Conservation (phyloP, 2,113 vertebrate genomes). For the Psittacula cyanocephala region DNA sequence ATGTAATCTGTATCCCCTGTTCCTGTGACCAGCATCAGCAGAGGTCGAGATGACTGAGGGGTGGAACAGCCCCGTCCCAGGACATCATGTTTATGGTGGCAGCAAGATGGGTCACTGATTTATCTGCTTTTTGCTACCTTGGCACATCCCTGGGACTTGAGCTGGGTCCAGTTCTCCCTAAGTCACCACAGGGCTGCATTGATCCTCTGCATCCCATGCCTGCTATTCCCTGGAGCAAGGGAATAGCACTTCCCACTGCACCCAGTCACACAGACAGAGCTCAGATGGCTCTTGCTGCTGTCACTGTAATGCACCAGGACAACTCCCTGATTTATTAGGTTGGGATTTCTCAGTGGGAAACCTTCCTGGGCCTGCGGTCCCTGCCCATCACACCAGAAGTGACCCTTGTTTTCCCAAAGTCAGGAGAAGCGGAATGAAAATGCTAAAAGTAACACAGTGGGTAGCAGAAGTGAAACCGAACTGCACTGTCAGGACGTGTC, state of each 20-base stretch:
- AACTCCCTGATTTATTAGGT: neutral
- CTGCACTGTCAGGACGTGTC: neutral
- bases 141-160: neutral
- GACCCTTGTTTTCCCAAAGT: neutral
- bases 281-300: rapidly evolving
- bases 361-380: neutral
- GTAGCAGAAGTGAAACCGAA: neutral
- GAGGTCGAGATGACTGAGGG: rapidly evolving
- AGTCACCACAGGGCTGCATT: neutral
- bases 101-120: rapidly evolving
- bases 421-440: neutral
- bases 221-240: neutral
- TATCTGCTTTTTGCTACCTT: neutral
- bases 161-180: neutral
- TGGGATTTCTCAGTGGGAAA: neutral
- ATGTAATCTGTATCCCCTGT: neutral
- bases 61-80: neutral
- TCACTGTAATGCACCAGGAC: rapidly evolving
- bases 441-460: neutral
- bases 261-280: rapidly evolving
- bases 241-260: neutral
- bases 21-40: neutral
- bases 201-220: rapidly evolving
- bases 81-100: rapidly evolving
- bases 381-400: neutral